Percentiles rank a stretch among this genome's conserved stretches.
Conservation (phyloP, 2,888 invertebrate species). For the Horisme vitalbata region DNA sequence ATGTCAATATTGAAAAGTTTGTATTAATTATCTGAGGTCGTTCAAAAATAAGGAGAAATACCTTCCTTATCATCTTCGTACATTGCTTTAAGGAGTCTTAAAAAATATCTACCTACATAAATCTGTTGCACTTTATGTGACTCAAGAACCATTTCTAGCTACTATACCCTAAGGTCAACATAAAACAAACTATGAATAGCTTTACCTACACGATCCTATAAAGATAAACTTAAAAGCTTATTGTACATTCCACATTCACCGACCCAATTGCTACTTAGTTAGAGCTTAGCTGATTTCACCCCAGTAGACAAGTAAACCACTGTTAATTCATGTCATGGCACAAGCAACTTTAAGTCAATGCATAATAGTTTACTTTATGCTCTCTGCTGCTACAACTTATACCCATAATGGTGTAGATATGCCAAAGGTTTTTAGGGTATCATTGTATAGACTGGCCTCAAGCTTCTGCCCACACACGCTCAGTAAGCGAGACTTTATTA, state of each 20-base stretch:
- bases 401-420: constrained; percentile 4
- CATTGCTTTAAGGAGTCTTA: too few species aligned
- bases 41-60: too few species aligned
- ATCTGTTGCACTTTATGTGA: too few species aligned
- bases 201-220: constrained; percentile 24
- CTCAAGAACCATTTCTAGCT: too few species aligned
- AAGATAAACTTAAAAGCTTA: constrained; percentile 26
- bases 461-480: constrained; percentile 24
- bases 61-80: too few species aligned
- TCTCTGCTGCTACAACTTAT: background rate
- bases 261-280: constrained; percentile 28
- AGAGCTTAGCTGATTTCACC: constrained; percentile 33
- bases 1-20: too few species aligned
- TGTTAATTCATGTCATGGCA: constrained; percentile 1
- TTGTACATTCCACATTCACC: constrained; percentile 27
- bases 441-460: constrained; percentile 15
- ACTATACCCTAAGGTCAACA: too few species aligned
- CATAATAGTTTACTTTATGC: background rate
- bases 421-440: constrained; percentile 20
- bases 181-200: constrained; percentile 11
- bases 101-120: too few species aligned
- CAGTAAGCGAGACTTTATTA: constrained; percentile 12
- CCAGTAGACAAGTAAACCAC: constrained; percentile 13
- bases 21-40: too few species aligned
- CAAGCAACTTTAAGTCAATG: constrained; percentile 3